Conservation (phyloP, 2,888 invertebrate species). For the Petrolisthes cinctipes region DNA sequence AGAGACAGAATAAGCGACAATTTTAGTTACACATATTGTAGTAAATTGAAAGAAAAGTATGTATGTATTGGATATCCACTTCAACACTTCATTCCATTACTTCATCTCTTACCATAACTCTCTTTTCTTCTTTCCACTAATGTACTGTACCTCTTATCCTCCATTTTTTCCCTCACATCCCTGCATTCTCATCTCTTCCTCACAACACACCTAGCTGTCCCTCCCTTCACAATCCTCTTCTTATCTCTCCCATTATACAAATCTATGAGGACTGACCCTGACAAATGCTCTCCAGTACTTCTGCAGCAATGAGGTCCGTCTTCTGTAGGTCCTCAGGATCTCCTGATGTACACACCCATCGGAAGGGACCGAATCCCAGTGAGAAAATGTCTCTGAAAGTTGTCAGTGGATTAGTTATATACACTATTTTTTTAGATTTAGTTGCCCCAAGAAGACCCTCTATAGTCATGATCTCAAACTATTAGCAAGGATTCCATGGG, state of each 20-base stretch:
- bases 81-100: too few species aligned
- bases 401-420: not conserved
- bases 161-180: not conserved
- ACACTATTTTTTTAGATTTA: too few species aligned
- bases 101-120: slow-evolving; percentile 1
- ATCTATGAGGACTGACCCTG: slow-evolving; percentile 62
- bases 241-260: not conserved
- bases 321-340: slow-evolving; percentile 71
- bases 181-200: not conserved
- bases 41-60: not conserved
- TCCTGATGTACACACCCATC: slow-evolving; percentile 77
- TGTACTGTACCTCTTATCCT: not conserved
- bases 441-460: too few species aligned
- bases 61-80: not conserved
- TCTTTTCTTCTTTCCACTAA: not conserved
- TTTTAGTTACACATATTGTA: not conserved
- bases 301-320: slow-evolving; percentile 74
- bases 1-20: not conserved
- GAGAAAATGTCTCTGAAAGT: slow-evolving; percentile 74
- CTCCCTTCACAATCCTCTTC: not conserved
- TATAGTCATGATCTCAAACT: too few species aligned
- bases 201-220: not conserved
- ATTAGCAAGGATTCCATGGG: too few species aligned
- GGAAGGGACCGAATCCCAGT: slow-evolving; percentile 77
- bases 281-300: slow-evolving; percentile 71